Evolutionary conservation across 2,888 invertebrate genomes (phyloP).

Genomic region (Cremastinae sp.): DNA sequence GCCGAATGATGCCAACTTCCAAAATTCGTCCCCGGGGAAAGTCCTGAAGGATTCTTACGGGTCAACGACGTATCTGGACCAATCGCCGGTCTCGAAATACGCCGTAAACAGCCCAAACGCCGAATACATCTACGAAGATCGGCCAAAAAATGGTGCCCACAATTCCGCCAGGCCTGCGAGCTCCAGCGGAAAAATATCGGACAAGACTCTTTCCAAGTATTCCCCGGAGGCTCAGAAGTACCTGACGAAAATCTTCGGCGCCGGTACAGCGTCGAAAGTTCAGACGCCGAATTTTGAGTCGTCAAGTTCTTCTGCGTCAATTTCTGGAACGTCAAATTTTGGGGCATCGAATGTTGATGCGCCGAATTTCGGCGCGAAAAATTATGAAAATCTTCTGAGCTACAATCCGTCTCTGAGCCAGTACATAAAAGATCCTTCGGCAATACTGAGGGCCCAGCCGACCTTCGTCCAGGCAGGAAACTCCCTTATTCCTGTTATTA

Average conservation of each 20-base stretch:
- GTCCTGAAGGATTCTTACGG: constrained; percentile 31
- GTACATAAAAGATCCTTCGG: constrained; percentile 76
- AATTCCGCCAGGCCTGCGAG: constrained; percentile 54
- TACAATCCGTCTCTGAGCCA: constrained; percentile 78
- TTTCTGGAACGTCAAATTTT: neutral
- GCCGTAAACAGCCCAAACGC: constrained; percentile 71
- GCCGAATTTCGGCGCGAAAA: neutral
- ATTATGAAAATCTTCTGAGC: constrained; percentile 73
- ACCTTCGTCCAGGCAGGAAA: constrained; percentile 78
- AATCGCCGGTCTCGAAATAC: constrained; percentile 66
- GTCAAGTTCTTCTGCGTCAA: neutral
- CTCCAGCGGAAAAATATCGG: constrained; percentile 64
- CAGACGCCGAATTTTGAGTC: too few species aligned
- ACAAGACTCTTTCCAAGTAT: constrained; percentile 65
- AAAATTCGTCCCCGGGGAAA: constrained; percentile 17
- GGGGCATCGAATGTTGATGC: neutral
- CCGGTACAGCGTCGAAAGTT: neutral
- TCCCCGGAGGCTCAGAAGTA: constrained; percentile 68
- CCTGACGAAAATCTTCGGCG: constrained; percentile 68
- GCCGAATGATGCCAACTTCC: constrained; percentile 26
- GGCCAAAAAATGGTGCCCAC: too few species aligned
- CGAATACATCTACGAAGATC: constrained; percentile 68
- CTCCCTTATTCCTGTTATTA: constrained; percentile 78
- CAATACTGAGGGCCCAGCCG: constrained; percentile 77
- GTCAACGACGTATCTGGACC: constrained; percentile 32